These are phyloP conservation scores for Brachypodius melanocephalos DNA, from an alignment of 2,113 vertebrate species.

Conservation along the genomic window DNA sequence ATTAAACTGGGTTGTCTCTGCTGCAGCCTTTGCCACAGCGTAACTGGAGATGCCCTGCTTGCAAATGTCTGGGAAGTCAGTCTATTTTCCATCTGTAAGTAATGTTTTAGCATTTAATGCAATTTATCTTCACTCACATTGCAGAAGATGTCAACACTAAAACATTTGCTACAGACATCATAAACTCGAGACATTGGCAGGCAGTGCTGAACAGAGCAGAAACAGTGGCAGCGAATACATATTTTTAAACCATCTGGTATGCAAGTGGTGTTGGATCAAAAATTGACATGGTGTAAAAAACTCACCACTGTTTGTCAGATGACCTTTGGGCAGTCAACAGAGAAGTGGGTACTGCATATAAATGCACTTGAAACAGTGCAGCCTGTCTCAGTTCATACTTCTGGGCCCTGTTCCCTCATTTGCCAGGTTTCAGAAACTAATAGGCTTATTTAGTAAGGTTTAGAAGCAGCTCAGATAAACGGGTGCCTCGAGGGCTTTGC, in stretches of 20 bases:
- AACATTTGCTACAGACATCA: conserved; percentile 61
- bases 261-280: conserved; percentile 26
- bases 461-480: conserved; percentile 40
- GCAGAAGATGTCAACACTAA: conserved; percentile 60
- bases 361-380: background rate
- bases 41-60: conserved; percentile 30
- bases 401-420: background rate
- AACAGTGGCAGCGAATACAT: conserved; percentile 18
- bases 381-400: background rate
- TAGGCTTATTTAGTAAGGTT: conserved; percentile 51
- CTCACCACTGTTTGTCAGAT: conserved; percentile 52
- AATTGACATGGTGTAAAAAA: conserved; percentile 49
- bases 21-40: background rate
- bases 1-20: background rate
- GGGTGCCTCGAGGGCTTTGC: conserved; percentile 26
- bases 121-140: conserved; percentile 55
- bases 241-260: conserved; percentile 62
- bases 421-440: conserved; percentile 44
- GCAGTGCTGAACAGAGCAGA: conserved; percentile 32
- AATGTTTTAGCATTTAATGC: conserved; percentile 59
- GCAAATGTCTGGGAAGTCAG: conserved; percentile 36
- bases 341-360: conserved; percentile 5
- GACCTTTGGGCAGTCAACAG: conserved; percentile 49
- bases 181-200: conserved; percentile 56
- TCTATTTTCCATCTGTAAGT: conserved; percentile 63